Percentiles rank a stretch among this genome's conserved stretches.
phyloP scores from a whole-genome alignment of 2,797 vertebrate genomes.

The Danionella dracula region DNA sequence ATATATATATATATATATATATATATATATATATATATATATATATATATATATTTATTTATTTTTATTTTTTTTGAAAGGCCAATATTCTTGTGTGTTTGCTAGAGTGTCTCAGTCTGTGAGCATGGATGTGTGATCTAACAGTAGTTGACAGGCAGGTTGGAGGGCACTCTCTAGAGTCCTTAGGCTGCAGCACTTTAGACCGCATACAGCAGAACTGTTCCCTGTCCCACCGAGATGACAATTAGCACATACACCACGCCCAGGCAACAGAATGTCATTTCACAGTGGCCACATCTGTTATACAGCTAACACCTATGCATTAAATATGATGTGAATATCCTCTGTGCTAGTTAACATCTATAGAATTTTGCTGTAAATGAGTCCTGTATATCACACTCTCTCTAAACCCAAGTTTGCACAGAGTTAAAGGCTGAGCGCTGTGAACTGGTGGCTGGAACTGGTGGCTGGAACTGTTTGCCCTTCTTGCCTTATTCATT shows the following conservation, averaged over 20 bases:
- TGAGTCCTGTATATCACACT: not conserved
- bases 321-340: not conserved
- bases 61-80: not conserved
- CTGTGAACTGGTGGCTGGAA: slow-evolving; percentile 73
- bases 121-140: slow-evolving; percentile 79
- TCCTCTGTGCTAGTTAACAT: not conserved
- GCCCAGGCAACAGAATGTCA: slow-evolving; percentile 62
- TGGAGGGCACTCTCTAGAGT: slow-evolving; percentile 87
- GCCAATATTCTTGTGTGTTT: no score
- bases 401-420: not conserved
- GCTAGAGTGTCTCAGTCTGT: slow-evolving; percentile 48
- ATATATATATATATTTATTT: not conserved
- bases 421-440: slow-evolving; percentile 46
- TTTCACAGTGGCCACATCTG: slow-evolving; percentile 52
- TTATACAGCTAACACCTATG: not conserved
- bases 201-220: slow-evolving; percentile 69
- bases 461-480: slow-evolving; percentile 77
- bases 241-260: slow-evolving; percentile 65
- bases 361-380: not conserved
- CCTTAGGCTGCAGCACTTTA: slow-evolving; percentile 74
- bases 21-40: no score
- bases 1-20: no score
- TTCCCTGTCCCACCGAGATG: slow-evolving; percentile 67
- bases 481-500: slow-evolving; percentile 70
- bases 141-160: slow-evolving; percentile 93